These are phyloP conservation scores for Lasioglossum marginatum DNA, from an alignment of 2,888 invertebrate species.

Conservation along the genomic window DNA sequence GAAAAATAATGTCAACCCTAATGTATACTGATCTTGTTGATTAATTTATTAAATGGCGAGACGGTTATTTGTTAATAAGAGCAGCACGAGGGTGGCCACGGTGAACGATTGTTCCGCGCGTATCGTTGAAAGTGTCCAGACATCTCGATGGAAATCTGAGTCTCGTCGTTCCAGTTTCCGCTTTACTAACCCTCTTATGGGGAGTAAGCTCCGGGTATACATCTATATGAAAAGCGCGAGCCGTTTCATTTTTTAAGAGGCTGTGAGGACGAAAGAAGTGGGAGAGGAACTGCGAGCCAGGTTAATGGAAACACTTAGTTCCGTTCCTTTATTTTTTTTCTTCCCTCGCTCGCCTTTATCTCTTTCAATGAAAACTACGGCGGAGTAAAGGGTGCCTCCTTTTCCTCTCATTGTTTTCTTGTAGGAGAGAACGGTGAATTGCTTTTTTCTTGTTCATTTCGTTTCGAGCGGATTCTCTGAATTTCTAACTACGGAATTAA, in stretches of 20 bases:
- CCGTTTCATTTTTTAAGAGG: constrained; percentile 60
- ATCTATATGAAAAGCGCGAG: constrained; percentile 52
- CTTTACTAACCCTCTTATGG: constrained; percentile 56
- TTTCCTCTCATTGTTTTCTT: constrained; percentile 15
- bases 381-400: constrained; percentile 12
- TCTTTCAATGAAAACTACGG: constrained; percentile 43
- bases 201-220: constrained; percentile 35
- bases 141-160: constrained; percentile 45
- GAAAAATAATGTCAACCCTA: too few species aligned
- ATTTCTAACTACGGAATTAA: neutral
- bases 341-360: constrained; percentile 28
- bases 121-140: constrained; percentile 28
- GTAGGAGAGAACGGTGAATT: constrained; percentile 7
- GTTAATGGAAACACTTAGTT: constrained; percentile 67
- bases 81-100: neutral
- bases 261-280: constrained; percentile 20
- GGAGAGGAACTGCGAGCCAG: constrained; percentile 29
- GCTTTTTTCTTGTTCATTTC: constrained; percentile 22
- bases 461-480: neutral
- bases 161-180: constrained; percentile 45
- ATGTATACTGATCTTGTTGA: neutral
- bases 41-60: neutral
- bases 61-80: neutral
- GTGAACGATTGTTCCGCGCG: constrained; percentile 11
- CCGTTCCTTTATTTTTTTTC: constrained; percentile 27